Base-by-base conservation (phyloP, 2,888 invertebrate genomes). In the Arrhopalites spinosus region DNA sequence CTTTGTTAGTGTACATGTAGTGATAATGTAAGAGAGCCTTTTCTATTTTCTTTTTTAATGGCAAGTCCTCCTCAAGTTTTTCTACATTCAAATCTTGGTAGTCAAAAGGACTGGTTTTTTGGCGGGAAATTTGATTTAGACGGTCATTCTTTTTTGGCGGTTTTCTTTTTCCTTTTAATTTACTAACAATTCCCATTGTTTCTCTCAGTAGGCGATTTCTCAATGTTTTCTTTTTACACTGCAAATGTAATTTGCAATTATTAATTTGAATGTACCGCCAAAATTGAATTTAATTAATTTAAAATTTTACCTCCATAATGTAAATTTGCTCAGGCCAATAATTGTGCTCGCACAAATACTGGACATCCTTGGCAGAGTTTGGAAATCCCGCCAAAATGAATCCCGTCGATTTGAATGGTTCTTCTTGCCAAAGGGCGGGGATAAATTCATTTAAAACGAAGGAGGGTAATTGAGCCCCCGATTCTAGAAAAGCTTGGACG, bases 381-480 rank as follows among this genome's bases (percentile, higher is more conserved):
- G 91, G 91, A 25, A 85, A 89, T 91, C 71, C 89, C 89, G 84
- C 90, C 53, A 91, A 83, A 56, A 90, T 86, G 83, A 90, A 86
- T 5, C 90, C 90, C 23, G 84, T 85, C 3, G 84, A 82, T 25
- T 84, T 84, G 83, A 86, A 88, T 0, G 90, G 89, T 69, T 87
- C 84, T 69, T 87, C 83, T 82, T 87, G 88, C 90, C 90, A 90
- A 36, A 88, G 85, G 43, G 85, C 86, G 30, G 84, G 84, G 43
- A 89, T 81, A 47, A 88, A 80, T 80, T 86, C 86, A 75, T 86
- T 85, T 81, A 88, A 83, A 20, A 89, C 84, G 27, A 84, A 79
- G 0, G 87, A 83, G 13, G 88, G 84, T 27, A 90, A 83, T n/a
- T 87, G 85, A 23, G 85, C 79, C 23, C 88, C 88, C 63, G 84